Conservation (phyloP, 2,797 vertebrate species). For the Gobio occitaniae region DNA sequence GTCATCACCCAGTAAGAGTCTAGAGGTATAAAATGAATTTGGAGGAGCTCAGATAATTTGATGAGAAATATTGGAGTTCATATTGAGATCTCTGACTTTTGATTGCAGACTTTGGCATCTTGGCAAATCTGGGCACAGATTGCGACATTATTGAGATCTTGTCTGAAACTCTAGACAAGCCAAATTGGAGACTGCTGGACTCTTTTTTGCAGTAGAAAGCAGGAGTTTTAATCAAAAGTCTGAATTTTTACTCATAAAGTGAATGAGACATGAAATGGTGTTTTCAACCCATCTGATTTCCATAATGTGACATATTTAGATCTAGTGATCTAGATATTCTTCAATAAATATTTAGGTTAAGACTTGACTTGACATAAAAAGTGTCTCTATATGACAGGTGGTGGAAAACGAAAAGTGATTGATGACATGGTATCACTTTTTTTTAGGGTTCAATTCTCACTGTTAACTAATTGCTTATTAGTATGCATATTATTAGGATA, state of each 20-base stretch:
- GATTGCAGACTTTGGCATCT: neutral
- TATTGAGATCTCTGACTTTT: neutral
- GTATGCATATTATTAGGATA: too few species aligned
- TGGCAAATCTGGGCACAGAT: neutral
- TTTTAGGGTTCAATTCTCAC: too few species aligned
- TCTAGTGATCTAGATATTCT: neutral
- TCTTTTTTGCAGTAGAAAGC: neutral
- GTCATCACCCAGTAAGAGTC: neutral
- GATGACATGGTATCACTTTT: too few species aligned
- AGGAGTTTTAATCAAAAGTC: neutral
- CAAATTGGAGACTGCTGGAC: neutral
- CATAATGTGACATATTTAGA: neutral
- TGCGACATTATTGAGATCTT: neutral
- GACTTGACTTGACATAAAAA: neutral
- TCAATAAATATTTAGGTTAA: neutral
- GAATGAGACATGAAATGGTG: neutral
- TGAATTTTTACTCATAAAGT: neutral
- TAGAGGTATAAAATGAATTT: neutral
- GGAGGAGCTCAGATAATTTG: neutral
- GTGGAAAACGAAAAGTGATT: too few species aligned
- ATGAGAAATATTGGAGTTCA: conserved; percentile 7
- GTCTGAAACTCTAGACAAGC: neutral
- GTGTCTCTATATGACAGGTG: neutral
- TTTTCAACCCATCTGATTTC: neutral
- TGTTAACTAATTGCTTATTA: too few species aligned